A percentile compares a stretch with the other conserved stretches of the same genome.
These are phyloP conservation scores for Ctenoplectra terminalis DNA, from an alignment of 1,140 invertebrate species.

Conservation along the genomic window DNA sequence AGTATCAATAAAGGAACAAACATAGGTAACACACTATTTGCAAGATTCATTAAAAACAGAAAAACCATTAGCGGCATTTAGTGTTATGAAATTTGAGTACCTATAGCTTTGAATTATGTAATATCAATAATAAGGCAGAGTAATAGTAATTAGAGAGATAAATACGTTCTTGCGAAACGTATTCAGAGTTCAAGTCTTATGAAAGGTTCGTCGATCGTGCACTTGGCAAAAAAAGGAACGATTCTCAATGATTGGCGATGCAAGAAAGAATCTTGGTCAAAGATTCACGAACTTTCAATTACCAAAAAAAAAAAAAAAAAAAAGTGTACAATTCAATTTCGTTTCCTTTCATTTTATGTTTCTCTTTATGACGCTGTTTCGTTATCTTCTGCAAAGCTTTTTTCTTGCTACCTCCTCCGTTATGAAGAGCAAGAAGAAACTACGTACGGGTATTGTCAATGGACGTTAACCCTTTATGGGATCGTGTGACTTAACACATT, in stretches of 20 bases:
- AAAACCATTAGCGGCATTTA: too few relatives aligned
- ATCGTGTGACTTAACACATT: too few relatives aligned
- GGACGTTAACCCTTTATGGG: too few relatives aligned
- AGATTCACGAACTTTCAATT: background rate
- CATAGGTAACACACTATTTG: too few relatives aligned
- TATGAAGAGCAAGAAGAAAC: background rate
- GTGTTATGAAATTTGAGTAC: too few relatives aligned
- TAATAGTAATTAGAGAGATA: too few relatives aligned
- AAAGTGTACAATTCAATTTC: background rate
- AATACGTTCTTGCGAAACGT: too few relatives aligned
- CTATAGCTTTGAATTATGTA: too few relatives aligned
- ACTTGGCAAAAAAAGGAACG: background rate
- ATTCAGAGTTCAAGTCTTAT: background rate
- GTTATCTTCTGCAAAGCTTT: background rate
- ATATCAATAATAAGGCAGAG: too few relatives aligned
- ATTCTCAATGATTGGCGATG: background rate
- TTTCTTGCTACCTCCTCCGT: background rate
- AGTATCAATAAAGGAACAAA: too few relatives aligned
- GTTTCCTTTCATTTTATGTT: background rate
- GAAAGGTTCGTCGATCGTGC: background rate
- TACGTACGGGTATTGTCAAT: too few relatives aligned
- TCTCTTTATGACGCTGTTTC: background rate
- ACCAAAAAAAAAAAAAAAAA: background rate
- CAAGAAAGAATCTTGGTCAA: background rate
- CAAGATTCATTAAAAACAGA: too few relatives aligned